A percentile compares a stretch with the other conserved stretches of the same genome.
Conservation (phyloP, 2,888 invertebrate species). For the Nasonia oneida region DNA sequence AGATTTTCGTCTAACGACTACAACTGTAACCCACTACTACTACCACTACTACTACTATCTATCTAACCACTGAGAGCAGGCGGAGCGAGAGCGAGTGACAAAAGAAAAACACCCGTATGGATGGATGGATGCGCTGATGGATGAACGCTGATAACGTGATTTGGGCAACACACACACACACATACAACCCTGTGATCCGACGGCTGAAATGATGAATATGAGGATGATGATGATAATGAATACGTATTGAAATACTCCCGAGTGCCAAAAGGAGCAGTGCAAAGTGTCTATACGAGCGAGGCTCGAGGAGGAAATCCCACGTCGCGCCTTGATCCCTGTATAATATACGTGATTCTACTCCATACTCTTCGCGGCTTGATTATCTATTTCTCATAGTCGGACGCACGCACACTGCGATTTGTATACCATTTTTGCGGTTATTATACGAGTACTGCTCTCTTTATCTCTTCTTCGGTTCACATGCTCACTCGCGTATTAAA, state of each 20-base stretch:
- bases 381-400: neutral
- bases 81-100: neutral
- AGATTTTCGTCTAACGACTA: conserved; percentile 71
- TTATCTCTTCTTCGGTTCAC: neutral
- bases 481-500: neutral
- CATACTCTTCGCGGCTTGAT: neutral
- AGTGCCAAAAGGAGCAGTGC: conserved; percentile 71
- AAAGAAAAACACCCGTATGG: neutral
- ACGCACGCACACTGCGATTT: conserved; percentile 16
- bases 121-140: neutral
- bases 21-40: neutral
- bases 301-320: conserved; percentile 19
- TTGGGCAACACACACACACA: neutral
- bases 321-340: neutral
- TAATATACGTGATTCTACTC: neutral
- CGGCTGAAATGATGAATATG: conserved; percentile 24
- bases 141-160: neutral
- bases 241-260: conserved; percentile 73
- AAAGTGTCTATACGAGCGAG: conserved; percentile 46
- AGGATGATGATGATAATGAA: conserved; percentile 30
- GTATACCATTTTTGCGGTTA: neutral
- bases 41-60: neutral
- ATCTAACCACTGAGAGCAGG: conserved; percentile 34
- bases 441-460: neutral
- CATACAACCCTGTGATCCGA: conserved; percentile 43